Base-by-base conservation (phyloP, 2,113 vertebrate genomes). In the Nothocercus julius region DNA sequence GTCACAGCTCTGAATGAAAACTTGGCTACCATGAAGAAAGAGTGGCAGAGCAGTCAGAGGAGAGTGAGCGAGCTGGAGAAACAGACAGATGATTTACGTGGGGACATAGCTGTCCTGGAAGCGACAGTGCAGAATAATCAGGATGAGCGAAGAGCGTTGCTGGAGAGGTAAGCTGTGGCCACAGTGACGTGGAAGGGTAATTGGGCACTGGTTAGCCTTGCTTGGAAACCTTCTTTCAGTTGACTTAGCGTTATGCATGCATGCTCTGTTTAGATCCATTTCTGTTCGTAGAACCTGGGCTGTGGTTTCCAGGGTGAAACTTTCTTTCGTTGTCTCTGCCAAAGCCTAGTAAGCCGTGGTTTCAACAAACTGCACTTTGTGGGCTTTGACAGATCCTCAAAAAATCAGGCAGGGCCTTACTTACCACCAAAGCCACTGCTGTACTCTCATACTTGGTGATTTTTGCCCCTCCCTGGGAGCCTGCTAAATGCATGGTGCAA, bases 121-220 rank as follows among this genome's bases (percentile, higher is more conserved):
- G 99, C 99, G 82, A 99, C 99, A 0, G 98, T 99, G 67, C 99
- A 99, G 96, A 99, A 99, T 97, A 99, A 99, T 93, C 99, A 99
- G 96, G 99, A 99, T 13, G 99, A 99, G 95, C 98, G 99, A 77
- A 98, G 99, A 20, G 99, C 99, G 0, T 97, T 99, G 10, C 87
- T 99, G 75, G 99, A 99, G 96, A 98, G 99, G 99, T 99, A 67
- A 64, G 94, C 30, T 61, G 22, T 27, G 61, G 36, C 56, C 85
- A 56, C 4, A 45, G 28, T 0, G 0, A 11, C 44, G 15, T 45
- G 49, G 13, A 82, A 74, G 22, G 1, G 1, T n/a, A n/a, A 25
- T 18, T 89, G 82, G 51, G 75, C 76, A 85, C 17, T n/a, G 25
- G 36, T 10, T 56, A 77, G 4, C 38, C 49, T 81, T 18, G n/a